A percentile compares a stretch with the other conserved stretches of the same genome.
phyloP scores from a whole-genome alignment of 2,113 vertebrate genomes.

The Mandrillus leucophaeus region DNA sequence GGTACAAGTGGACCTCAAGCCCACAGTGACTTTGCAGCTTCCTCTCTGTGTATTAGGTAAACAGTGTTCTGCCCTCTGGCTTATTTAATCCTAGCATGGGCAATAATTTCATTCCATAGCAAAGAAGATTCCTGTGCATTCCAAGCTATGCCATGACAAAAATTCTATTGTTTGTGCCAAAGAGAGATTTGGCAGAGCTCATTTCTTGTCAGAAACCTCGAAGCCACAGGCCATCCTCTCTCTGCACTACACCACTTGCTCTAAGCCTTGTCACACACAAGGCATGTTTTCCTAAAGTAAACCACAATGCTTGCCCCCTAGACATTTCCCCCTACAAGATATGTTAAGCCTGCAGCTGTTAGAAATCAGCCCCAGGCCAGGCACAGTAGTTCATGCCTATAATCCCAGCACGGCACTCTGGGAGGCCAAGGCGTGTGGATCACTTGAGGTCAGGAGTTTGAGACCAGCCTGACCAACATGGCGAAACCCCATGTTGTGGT shows the following conservation, averaged over 20 bases:
- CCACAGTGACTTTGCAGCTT: background rate
- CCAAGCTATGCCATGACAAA: slow-evolving; percentile 2
- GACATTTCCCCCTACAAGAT: background rate
- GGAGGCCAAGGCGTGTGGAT: too few relatives aligned
- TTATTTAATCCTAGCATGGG: background rate
- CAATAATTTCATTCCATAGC: slow-evolving; percentile 17
- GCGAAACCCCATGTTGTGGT: too few relatives aligned
- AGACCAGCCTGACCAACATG: too few relatives aligned
- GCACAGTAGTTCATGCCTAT: too few relatives aligned
- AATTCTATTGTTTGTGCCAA: background rate
- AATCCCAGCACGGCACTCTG: too few relatives aligned
- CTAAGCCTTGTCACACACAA: background rate
- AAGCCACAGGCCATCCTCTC: background rate
- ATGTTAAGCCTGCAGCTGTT: background rate
- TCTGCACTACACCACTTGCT: background rate
- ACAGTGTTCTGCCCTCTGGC: background rate
- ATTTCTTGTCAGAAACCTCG: background rate
- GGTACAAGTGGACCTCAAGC: background rate
- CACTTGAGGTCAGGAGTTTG: too few relatives aligned
- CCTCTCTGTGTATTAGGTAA: background rate
- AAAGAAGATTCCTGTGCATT: slow-evolving; percentile 1
- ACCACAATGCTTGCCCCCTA: background rate
- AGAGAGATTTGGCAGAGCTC: background rate
- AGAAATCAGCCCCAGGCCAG: background rate
- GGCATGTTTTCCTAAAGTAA: background rate